Conservation (phyloP, 2,888 invertebrate species). For the Torymus tubicola region DNA sequence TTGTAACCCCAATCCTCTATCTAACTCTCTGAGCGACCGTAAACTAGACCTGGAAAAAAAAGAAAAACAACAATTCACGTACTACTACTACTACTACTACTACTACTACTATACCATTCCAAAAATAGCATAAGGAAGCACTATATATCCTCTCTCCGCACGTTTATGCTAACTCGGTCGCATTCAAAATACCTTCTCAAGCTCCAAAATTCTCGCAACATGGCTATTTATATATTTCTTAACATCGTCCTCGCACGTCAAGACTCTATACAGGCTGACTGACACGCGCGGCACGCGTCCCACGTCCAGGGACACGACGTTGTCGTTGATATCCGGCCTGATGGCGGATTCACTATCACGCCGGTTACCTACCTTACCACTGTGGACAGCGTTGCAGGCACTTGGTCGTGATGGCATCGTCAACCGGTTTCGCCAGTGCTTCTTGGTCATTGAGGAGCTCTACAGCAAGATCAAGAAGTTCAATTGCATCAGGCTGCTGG, state of each 20-base stretch:
- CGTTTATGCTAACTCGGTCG: conserved; percentile 11
- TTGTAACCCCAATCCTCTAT: too few relatives aligned
- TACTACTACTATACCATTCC: too few relatives aligned
- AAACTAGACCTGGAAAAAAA: too few relatives aligned
- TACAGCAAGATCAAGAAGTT: conserved; percentile 81
- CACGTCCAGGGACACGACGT: conserved; percentile 72
- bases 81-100: too few relatives aligned
- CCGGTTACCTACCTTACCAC: conserved; percentile 86
- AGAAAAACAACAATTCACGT: too few relatives aligned
- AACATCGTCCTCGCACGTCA: conserved; percentile 10
- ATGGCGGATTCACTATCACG: conserved; percentile 78
- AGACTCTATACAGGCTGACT: conserved; percentile 81
- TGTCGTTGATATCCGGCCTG: conserved; percentile 72
- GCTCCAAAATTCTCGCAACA: background rate
- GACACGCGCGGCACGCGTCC: conserved; percentile 77
- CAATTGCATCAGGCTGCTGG: conserved; percentile 84
- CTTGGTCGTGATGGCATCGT: conserved; percentile 85
- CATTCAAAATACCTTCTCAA: conserved; percentile 18
- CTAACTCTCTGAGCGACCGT: too few relatives aligned
- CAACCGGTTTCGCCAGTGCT: conserved; percentile 84
- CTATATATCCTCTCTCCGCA: too few relatives aligned
- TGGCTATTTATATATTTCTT: conserved; percentile 52
- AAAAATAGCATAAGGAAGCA: too few relatives aligned
- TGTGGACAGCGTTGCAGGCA: conserved; percentile 89
- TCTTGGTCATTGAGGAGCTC: conserved; percentile 83